Evolutionary conservation across 37 sponge, comb jelly and placozoan genomes (phyloP), one percentile per base, ranked within the genome.

Genomic region (Aplysina aerophoba): DNA sequence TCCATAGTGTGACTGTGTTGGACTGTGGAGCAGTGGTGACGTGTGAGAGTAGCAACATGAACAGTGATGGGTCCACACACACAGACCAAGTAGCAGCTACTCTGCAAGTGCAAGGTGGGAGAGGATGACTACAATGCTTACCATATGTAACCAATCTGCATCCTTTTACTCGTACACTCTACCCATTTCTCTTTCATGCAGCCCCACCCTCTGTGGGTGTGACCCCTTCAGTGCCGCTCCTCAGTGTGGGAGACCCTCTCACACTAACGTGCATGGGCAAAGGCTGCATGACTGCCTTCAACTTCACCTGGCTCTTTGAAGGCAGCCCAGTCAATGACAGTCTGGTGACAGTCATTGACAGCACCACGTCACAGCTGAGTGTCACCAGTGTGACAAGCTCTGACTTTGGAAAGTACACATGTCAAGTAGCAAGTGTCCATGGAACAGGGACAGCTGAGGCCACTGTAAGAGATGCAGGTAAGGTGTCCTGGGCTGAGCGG

Each of bases 251-350:
- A 4, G 78, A 36, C 40, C 37, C 24, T 75, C 41, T 75, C 21
- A 75, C 78, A 24, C 53, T 75, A 24, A 75, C 78, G 21, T 75
- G 78, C 37, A 36, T 54, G 41, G 78, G 41, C 6, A 54, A 40
- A 16, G 78, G 41, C 25, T 75, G 78, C 41, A 54, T 75, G 3
- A 41, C 41, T 40, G 2, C 53, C 33, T 75, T 75, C 78, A 44
- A 17, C 21, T 75, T 41, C 25, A 8, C 37, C 53, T 75, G 78
- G 78, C 40, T 36, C 37, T 25, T 31, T 36, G 78, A 75, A n/a
- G 78, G 54, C 25, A 27, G 28, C 24, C 27, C 64, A 62, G 64
- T 62, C 4, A 27, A 27, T 11, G 5, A 5, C 28, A 28, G 27
- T 28, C 27, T 62, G 64, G 64, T 62, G 28, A 2, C 53, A 11